Evolutionary conservation across 2,797 vertebrate species (phyloP), one percentile per base, ranked within the genome.

Genomic region (Sphenopsis melanotis): DNA sequence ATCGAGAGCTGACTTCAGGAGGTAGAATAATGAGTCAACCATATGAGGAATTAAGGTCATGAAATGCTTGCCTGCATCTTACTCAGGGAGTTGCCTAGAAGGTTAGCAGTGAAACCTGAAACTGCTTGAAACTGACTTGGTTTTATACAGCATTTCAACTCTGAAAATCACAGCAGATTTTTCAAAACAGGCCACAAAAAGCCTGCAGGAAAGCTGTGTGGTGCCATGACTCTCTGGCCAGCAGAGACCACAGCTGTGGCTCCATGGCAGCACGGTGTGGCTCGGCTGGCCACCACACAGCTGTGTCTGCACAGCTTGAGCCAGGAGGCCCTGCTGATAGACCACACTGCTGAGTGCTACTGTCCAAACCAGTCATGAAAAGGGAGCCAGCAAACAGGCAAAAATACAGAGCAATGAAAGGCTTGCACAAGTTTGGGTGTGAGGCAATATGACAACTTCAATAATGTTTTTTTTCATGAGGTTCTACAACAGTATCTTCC

Each of bases 1-100:
- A 89, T 91, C 56, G 82, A 90, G 71, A 81, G 14, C 5, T 80
- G 56, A 86, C 83, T 83, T 29, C n/a, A 87, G 61, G 61, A 94
- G 68, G 64, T 61, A 79, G 36, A 80, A 95, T 76, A 91, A 82
- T 90, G 93, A 96, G 23, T 94, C 80, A 96, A 57, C 36, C n/a
- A 30, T 52, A 75, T 75, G 47, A 81, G 56, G 90, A 90, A 83
- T 85, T 56, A 77, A 59, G 50, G 63, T 86, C 57, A 85, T 61
- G 52, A 86, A 94, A 57, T 63, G 5, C 15, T 78, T 94, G 75
- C n/a, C 56, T 83, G n/a, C 26, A 72, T 90, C 69, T 87, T 93
- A 56, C 39, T 91, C 59, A 52, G 52, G 47, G 68, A 88, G n/a
- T 18, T 86, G 83, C 82, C 64, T 92, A 80, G 60, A 92, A 87